Evolutionary conservation across 2,888 invertebrate genomes (phyloP), one percentile per base, ranked within the genome.

Genomic region (Cabera pusaria): DNA sequence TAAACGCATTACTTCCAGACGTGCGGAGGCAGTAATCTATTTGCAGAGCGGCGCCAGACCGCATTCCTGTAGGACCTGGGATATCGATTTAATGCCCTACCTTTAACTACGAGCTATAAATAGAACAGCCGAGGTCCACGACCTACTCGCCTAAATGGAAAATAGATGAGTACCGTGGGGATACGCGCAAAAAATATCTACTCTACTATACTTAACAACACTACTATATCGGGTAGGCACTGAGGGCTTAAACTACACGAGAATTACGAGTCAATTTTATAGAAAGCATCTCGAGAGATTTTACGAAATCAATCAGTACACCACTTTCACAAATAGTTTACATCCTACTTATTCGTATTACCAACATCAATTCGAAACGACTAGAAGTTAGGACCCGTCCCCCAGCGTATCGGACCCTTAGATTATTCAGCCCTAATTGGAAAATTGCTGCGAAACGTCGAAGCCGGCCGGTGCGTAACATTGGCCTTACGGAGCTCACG

Each of bases 401-500:
- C 66, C 72, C 70, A 65, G 62, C 65, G 55, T 56, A 64, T 65
- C 67, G 56, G 69, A 73, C 84, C 84, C 85, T 85, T 78, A 77
- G 72, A 77, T 72, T 67, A 77, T 73, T 77, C 68, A 77, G 56
- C 63, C 72, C 75, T 84, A 85, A 89, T 87, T 77, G 74, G 72
- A 85, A 87, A 83, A 88, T 89, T 88, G 74, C 72, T 67, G 67
- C 65, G 56, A 72, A 77, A 61, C 65, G 59, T 59, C 63, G 57
- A 67, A 64, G 61, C 68, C 61, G 64, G 58, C 60, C 65, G 68
- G 72, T 67, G 73, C 76, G 85, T 88, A 88, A 85, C 86, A 88
- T 89, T 88, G 88, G 86, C 87, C 88, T 89, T 87, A 82, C 73
- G 57, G 63, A 62, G 52, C 66, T 77, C 82, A 83, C 83, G 80